Evolutionary conservation across 2,113 vertebrate species (phyloP).

Genomic region (Neolamprologus sp.): DNA sequence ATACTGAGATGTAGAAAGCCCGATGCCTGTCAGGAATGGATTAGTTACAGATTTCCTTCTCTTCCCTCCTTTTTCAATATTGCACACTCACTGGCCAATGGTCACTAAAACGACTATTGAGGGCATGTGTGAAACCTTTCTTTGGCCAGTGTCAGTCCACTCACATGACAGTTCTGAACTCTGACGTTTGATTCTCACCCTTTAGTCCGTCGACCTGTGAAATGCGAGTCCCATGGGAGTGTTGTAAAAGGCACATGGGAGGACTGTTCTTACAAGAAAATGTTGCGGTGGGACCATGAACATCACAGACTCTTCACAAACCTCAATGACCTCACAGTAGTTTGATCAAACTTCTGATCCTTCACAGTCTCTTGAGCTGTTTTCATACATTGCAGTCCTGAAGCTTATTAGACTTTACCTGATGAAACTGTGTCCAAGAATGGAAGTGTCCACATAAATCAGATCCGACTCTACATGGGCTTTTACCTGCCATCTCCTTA

Average conservation of each 20-base stretch:
- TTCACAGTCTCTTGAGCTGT: neutral
- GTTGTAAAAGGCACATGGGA: conserved; percentile 6
- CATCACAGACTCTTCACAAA: conserved; percentile 8
- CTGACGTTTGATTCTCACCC: conserved; percentile 6
- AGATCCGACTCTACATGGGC: neutral
- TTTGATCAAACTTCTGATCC: neutral
- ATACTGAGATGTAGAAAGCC: conserved; percentile 19
- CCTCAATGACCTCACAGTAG: neutral
- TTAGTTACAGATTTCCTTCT: conserved; percentile 48
- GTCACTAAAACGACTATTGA: conserved; percentile 1
- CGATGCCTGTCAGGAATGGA: conserved; percentile 45
- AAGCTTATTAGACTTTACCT: neutral
- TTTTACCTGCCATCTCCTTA: neutral
- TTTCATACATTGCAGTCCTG: neutral
- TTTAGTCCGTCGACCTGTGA: conserved; percentile 17
- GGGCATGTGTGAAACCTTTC: conserved; percentile 13
- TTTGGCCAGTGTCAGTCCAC: conserved; percentile 1
- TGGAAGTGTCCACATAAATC: neutral
- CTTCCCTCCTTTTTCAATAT: neutral
- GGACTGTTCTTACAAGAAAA: neutral
- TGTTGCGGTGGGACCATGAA: neutral
- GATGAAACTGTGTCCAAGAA: neutral
- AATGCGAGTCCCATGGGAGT: neutral
- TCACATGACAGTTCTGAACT: conserved; percentile 26
- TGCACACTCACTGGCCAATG: neutral